These are phyloP conservation scores for Gadopsis bispinosus DNA, from an alignment of 2,797 vertebrate species.

Conservation along the genomic window DNA sequence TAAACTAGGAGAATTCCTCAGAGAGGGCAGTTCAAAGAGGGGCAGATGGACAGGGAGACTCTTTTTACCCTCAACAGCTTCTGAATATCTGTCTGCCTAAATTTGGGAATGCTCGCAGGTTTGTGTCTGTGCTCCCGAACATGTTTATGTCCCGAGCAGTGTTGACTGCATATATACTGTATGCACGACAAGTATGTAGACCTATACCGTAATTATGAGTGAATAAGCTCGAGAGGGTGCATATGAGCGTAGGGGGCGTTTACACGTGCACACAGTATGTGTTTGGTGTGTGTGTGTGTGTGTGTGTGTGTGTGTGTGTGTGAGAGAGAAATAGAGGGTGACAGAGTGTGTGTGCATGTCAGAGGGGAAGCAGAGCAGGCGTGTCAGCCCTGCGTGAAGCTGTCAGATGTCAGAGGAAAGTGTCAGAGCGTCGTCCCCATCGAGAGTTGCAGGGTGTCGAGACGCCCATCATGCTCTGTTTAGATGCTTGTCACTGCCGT, in stretches of 20 bases:
- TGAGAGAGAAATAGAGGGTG: slow-evolving; percentile 1
- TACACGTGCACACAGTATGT: slow-evolving; percentile 8
- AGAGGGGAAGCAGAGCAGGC: slow-evolving; percentile 49
- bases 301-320: not conserved
- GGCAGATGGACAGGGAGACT: slow-evolving; percentile 69
- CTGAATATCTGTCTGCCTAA: slow-evolving; percentile 42
- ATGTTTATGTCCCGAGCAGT: slow-evolving; percentile 1
- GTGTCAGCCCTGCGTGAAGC: slow-evolving; percentile 60
- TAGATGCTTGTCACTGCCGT: slow-evolving; percentile 57
- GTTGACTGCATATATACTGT: slow-evolving; percentile 13
- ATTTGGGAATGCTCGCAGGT: slow-evolving; percentile 31
- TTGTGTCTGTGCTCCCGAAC: not conserved
- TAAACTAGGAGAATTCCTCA: slow-evolving; percentile 44
- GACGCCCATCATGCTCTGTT: slow-evolving; percentile 62
- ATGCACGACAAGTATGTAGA: slow-evolving; percentile 5
- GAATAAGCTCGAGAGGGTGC: slow-evolving; percentile 1
- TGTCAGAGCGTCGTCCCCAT: slow-evolving; percentile 61
- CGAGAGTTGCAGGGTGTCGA: slow-evolving; percentile 55
- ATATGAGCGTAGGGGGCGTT: slow-evolving; percentile 21
- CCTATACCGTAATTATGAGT: slow-evolving; percentile 22
- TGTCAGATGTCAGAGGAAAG: slow-evolving; percentile 72
- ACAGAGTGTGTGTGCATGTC: slow-evolving; percentile 42
- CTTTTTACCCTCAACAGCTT: slow-evolving; percentile 45
- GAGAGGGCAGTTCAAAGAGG: slow-evolving; percentile 51
- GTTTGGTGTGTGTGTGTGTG: slow-evolving; percentile 2